These are phyloP conservation scores for Lasaia peninsularis DNA, from an alignment of 1,140 invertebrate species.

Conservation along the genomic window DNA sequence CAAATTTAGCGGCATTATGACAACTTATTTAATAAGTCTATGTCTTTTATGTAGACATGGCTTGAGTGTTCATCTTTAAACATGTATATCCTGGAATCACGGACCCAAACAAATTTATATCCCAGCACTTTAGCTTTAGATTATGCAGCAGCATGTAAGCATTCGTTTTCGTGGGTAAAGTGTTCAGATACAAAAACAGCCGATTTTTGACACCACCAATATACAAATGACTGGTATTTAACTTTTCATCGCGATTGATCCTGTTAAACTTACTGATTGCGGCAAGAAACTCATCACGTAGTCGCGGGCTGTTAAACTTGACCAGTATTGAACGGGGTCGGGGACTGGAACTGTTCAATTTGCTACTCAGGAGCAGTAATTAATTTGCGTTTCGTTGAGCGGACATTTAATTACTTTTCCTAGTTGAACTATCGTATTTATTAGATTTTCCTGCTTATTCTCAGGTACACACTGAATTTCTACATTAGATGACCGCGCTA, in stretches of 20 bases:
- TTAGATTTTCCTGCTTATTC: neutral
- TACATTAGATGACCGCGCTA: neutral
- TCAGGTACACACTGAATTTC: neutral
- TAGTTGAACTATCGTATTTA: neutral
- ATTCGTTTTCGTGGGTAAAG: neutral
- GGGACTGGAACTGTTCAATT: constrained; percentile 10
- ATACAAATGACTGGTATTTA: neutral
- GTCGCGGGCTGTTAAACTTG: constrained; percentile 2
- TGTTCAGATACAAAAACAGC: constrained; percentile 6
- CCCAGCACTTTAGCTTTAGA: neutral
- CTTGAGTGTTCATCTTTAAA: neutral
- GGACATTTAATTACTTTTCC: neutral
- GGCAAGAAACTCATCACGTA: constrained; percentile 11
- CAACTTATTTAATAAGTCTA: too few relatives aligned
- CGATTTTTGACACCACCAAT: constrained; percentile 1
- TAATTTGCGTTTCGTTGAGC: constrained; percentile 3
- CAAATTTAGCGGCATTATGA: too few relatives aligned
- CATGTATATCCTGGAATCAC: constrained; percentile 1
- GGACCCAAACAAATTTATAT: constrained; percentile 8
- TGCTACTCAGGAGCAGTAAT: constrained; percentile 15
- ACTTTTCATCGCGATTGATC: constrained; percentile 3
- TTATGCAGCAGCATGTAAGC: neutral
- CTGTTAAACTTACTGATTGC: constrained; percentile 14
- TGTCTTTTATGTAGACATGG: too few relatives aligned
- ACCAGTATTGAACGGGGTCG: constrained; percentile 9